phyloP scores from a whole-genome alignment of 1,140 invertebrate species.

The Octopus sinensis region DNA sequence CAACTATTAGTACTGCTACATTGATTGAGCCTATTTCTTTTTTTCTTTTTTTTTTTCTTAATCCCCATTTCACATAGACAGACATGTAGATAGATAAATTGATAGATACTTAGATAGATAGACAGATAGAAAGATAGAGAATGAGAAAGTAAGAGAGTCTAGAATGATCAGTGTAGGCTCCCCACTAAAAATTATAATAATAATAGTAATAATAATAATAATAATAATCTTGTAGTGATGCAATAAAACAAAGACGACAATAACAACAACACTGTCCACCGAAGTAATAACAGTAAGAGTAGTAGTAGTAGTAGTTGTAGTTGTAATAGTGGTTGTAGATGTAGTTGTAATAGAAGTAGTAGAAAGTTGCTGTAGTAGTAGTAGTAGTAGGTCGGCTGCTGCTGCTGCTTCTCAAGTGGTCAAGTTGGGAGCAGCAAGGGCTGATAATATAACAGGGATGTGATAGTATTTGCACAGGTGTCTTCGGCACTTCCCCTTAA shows the following conservation, averaged over 20 bases:
- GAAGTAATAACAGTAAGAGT: slow-evolving; percentile 4
- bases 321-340: neutral
- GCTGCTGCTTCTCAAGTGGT: neutral
- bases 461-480: slow-evolving; percentile 78
- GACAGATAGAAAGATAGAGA: neutral
- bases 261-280: slow-evolving; percentile 1
- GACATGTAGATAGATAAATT: too few species aligned
- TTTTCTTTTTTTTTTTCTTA: too few species aligned
- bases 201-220: too few species aligned
- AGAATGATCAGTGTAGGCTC: neutral
- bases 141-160: slow-evolving; percentile 1
- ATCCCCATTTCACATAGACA: too few species aligned
- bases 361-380: neutral
- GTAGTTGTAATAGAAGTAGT: neutral
- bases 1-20: too few species aligned
- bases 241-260: neutral
- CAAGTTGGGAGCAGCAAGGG: slow-evolving; percentile 23
- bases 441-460: slow-evolving; percentile 48
- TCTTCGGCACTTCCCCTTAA: slow-evolving; percentile 82
- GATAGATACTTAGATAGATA: too few species aligned
- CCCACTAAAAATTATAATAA: too few species aligned
- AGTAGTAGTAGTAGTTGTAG: neutral
- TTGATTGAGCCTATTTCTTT: too few species aligned
- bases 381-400: neutral
- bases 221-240: too few species aligned